Conservation (phyloP, 2,113 vertebrate species). For the Ameiurus melas region DNA sequence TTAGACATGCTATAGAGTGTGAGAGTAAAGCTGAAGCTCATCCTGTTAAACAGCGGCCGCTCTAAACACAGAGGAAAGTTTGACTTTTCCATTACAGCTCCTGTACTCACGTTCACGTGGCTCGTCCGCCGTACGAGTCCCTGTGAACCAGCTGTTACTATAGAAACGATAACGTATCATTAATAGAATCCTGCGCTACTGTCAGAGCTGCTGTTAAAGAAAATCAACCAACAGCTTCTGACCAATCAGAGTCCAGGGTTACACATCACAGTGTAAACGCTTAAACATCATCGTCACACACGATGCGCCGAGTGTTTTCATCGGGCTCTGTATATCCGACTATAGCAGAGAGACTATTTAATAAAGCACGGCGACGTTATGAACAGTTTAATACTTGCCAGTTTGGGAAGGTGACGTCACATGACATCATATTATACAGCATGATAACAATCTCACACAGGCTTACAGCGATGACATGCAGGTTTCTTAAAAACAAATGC, state of each 20-base stretch:
- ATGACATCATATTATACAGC: too few relatives aligned
- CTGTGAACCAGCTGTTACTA: background rate
- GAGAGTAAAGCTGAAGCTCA: conserved; percentile 17
- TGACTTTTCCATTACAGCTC: background rate
- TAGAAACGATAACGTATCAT: background rate
- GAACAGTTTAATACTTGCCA: background rate
- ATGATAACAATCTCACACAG: too few relatives aligned
- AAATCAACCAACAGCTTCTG: background rate
- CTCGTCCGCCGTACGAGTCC: background rate
- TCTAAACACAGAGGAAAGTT: background rate
- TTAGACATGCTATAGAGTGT: background rate
- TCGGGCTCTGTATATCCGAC: background rate
- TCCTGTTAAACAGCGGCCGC: conserved; percentile 25
- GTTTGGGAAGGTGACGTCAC: too few relatives aligned
- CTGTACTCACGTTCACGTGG: background rate
- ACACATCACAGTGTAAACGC: background rate
- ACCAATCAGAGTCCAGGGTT: background rate
- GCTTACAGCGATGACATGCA: background rate
- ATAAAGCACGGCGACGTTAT: background rate
- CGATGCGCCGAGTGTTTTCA: background rate
- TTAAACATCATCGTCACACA: background rate
- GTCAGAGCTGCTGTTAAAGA: background rate
- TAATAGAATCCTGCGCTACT: background rate
- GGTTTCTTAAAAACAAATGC: background rate
- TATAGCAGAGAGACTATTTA: background rate